phyloP scores from a whole-genome alignment of 2,888 invertebrate species.

The Tachina fera region DNA sequence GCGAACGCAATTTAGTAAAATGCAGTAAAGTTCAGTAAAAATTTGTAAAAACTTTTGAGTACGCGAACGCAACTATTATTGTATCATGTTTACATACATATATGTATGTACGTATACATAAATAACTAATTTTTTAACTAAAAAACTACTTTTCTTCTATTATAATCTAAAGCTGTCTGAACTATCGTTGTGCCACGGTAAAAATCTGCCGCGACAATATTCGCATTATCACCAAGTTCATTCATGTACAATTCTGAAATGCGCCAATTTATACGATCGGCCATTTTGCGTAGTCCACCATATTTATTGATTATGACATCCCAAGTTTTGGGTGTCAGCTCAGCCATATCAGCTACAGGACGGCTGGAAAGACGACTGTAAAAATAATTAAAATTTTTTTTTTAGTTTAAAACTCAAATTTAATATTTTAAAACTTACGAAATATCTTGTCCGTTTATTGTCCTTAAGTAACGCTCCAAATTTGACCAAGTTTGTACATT shows the following conservation, averaged over 20 bases:
- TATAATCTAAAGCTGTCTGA: constrained; percentile 82
- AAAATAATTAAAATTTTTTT: constrained; percentile 68
- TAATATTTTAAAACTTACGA: constrained; percentile 76
- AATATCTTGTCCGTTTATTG: constrained; percentile 77
- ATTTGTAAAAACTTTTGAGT: no score
- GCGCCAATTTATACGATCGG: constrained; percentile 86
- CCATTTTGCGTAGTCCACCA: constrained; percentile 86
- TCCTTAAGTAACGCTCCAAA: constrained; percentile 84
- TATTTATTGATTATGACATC: constrained; percentile 85
- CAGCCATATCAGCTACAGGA: constrained; percentile 87
- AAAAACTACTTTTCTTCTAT: constrained; percentile 76
- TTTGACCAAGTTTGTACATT: constrained; percentile 85
- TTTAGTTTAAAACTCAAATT: constrained; percentile 1
- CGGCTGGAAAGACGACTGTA: constrained; percentile 78
- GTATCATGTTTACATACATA: no score
- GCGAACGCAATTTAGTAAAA: no score
- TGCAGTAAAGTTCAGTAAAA: no score
- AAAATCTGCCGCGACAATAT: constrained; percentile 87
- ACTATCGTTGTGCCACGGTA: constrained; percentile 86
- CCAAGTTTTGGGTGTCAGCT: constrained; percentile 86
- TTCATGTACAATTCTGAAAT: constrained; percentile 85
- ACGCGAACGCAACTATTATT: no score
- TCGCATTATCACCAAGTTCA: constrained; percentile 84
- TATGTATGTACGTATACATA: background rate
- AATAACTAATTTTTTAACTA: constrained; percentile 29